Conservation (phyloP, 2,888 invertebrate genomes). For the Stramonita haemastoma region DNA sequence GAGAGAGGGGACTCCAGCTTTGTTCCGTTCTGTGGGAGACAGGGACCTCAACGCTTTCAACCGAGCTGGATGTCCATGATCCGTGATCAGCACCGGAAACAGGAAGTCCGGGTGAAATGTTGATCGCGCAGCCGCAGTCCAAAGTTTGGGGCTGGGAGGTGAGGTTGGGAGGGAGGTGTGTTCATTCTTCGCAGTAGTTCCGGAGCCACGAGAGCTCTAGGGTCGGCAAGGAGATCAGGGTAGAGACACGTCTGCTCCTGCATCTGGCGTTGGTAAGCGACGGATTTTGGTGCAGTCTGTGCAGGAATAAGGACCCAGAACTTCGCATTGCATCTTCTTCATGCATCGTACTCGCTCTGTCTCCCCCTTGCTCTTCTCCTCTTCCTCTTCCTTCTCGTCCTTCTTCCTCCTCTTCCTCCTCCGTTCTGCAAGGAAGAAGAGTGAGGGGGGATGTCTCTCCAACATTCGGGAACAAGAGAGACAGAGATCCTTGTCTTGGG, state of each 20-base stretch:
- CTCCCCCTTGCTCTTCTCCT: neutral
- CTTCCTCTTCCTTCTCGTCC: constrained; percentile 2
- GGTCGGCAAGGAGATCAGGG: constrained; percentile 57
- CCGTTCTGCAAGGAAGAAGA: neutral
- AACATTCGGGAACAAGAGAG: neutral
- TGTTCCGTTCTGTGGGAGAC: neutral
- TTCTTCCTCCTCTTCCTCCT: neutral
- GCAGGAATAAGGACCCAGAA: constrained; percentile 59
- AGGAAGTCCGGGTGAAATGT: constrained; percentile 29
- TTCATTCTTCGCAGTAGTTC: constrained; percentile 54
- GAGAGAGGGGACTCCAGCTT: neutral
- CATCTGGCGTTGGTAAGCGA: constrained; percentile 46
- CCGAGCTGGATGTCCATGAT: constrained; percentile 34
- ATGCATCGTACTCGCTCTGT: neutral
- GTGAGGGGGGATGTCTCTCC: neutral
- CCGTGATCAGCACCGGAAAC: constrained; percentile 37
- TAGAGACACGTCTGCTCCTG: constrained; percentile 53
- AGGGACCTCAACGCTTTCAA: neutral
- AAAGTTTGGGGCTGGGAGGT: constrained; percentile 49
- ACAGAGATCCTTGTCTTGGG: neutral
- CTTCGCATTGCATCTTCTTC: constrained; percentile 56
- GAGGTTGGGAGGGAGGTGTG: constrained; percentile 50
- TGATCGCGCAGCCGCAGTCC: constrained; percentile 52
- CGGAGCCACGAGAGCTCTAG: constrained; percentile 59
- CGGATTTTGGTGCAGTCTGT: constrained; percentile 58